Base-by-base conservation (phyloP, 2,888 invertebrate species). In the Dione vanillae region DNA sequence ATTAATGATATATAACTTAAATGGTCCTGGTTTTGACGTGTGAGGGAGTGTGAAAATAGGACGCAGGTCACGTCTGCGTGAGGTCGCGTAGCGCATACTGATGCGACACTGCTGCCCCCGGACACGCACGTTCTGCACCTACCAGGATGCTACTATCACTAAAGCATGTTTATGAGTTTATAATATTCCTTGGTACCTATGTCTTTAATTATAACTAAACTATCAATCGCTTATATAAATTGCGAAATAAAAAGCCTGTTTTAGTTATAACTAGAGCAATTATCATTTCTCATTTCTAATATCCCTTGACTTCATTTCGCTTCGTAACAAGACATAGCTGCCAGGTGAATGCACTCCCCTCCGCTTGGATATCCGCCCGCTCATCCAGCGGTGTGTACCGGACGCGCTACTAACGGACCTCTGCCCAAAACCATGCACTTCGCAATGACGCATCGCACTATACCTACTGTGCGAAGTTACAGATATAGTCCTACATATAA, bases 31-130 rank as follows among this genome's bases (percentile, higher is more conserved):
- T 80, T 83, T 80, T 79, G 80, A 80, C 78, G 76, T 79, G 77
- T 72, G 78, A 71, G 79, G 79, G 80, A 83, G 82, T 84, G 79
- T 81, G 78, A 79, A 78, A 79, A 79, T 76, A 76, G 80, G 77
- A 88, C 84, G 84, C 88, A 77, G 80, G 86, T 87, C 90, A 89
- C 90, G 90, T 88, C 37, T 40, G 80, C 80, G 76, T 75, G 80
- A 83, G 82, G 83, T 81, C 84, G 84, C 80, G 80, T 79, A 80
- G 75, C 74, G 91, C 86, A 91, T 92, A 90, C 84, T 87, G 87
- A 91, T 90, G 84, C 81, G 75, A 67, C 72, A 54, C 56, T 49
- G 69, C 66, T 62, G 65, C 69, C 62, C 62, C 67, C 77, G 58
- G 58, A 72, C 52, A 71, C 69, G 70, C 70, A 65, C 56, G 45